phyloP scores from a whole-genome alignment of 2,113 vertebrate species.

The Anser cygnoides region DNA sequence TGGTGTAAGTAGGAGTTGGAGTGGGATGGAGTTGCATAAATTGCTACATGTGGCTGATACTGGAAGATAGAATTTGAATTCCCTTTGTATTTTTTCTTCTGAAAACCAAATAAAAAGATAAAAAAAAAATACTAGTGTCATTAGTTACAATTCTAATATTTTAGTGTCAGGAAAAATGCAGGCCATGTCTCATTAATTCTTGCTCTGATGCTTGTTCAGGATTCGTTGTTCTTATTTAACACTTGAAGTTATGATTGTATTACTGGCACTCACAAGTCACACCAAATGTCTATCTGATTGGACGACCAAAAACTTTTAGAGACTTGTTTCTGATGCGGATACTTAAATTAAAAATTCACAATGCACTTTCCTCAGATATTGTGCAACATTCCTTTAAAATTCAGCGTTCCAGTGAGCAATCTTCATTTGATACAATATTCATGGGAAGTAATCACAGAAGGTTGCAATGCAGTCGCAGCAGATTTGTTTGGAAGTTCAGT shows the following conservation, averaged over 20 bases:
- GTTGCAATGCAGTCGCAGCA: conserved; percentile 47
- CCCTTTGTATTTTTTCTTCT: background rate
- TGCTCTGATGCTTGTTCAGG: background rate
- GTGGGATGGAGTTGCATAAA: conserved; percentile 34
- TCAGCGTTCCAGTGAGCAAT: conserved; percentile 46
- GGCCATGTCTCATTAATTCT: background rate
- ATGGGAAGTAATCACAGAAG: conserved; percentile 58
- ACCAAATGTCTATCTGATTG: background rate
- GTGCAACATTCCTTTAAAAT: conserved; percentile 47
- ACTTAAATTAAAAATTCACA: conserved; percentile 61
- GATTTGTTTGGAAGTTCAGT: conserved; percentile 53
- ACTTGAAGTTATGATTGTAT: background rate
- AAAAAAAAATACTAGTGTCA: background rate
- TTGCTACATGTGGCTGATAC: conserved; percentile 5
- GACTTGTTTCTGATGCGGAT: background rate
- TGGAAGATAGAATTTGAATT: background rate
- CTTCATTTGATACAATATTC: conserved; percentile 61
- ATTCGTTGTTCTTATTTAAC: background rate
- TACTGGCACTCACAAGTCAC: background rate
- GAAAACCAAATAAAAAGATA: background rate
- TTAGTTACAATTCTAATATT: background rate
- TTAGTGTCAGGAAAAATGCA: background rate
- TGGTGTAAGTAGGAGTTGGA: conserved; percentile 31
- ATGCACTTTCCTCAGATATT: conserved; percentile 22
- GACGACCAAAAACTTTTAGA: conserved; percentile 9